Percentiles rank a stretch among this genome's conserved stretches.
These are phyloP conservation scores for Loxodonta africana DNA, from an alignment of 2,113 vertebrate species.

Conservation along the genomic window DNA sequence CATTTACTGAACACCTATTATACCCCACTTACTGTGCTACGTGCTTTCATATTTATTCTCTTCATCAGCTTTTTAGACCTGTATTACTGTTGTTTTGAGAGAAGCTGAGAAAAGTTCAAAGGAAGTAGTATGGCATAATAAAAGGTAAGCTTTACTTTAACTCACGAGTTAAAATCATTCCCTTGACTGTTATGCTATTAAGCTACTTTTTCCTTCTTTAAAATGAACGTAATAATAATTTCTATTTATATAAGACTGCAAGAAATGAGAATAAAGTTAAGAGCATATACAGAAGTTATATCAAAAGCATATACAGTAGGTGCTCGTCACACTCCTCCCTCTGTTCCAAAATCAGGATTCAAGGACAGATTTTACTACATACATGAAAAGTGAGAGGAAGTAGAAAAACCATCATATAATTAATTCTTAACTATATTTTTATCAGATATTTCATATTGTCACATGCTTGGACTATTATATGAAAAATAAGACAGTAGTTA, in stretches of 20 bases:
- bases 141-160: not conserved
- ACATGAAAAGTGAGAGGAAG: constrained; percentile 59
- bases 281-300: not conserved
- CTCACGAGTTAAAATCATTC: constrained; percentile 48
- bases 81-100: not conserved
- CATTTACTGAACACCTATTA: not conserved
- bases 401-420: constrained; percentile 67
- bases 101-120: constrained; percentile 9
- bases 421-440: constrained; percentile 69
- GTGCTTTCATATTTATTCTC: constrained; percentile 43
- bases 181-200: constrained; percentile 3
- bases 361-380: constrained; percentile 34
- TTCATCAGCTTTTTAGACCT: constrained; percentile 38
- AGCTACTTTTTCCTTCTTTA: constrained; percentile 33
- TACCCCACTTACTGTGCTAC: not conserved
- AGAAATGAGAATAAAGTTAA: constrained; percentile 63
- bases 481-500: constrained; percentile 85
- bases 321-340: not conserved
- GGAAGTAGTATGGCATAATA: not conserved
- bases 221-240: not conserved
- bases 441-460: constrained; percentile 70
- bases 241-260: not conserved
- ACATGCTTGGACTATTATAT: constrained; percentile 81
- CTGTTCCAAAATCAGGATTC: constrained; percentile 30
- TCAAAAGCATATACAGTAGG: constrained; percentile 34